Conservation (phyloP, 1,140 invertebrate genomes). For the Pygmarrhopalites habei region DNA sequence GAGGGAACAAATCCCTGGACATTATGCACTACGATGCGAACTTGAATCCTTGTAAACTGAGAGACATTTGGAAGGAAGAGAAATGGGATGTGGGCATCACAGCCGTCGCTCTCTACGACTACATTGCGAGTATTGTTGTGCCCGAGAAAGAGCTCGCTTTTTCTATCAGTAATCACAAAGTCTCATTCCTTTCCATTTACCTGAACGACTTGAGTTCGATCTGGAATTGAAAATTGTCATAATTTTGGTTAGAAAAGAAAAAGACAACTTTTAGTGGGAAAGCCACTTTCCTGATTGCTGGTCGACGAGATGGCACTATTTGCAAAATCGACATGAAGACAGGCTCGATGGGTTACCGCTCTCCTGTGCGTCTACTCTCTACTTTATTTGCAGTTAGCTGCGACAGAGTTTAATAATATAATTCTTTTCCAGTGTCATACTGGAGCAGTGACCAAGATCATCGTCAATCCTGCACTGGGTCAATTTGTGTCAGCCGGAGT, state of each 20-base stretch:
- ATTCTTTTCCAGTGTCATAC: slow-evolving; percentile 28
- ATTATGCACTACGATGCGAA: slow-evolving; percentile 22
- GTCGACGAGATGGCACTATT: slow-evolving; percentile 30
- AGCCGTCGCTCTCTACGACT: slow-evolving; percentile 27
- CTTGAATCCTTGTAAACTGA: slow-evolving; percentile 25
- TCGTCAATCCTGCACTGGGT: slow-evolving; percentile 28
- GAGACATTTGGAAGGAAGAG: slow-evolving; percentile 25
- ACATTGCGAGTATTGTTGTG: slow-evolving; percentile 16
- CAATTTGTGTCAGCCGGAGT: slow-evolving; percentile 30
- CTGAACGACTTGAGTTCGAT: neutral
- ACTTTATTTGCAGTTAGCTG: too few species aligned
- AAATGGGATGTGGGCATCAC: slow-evolving; percentile 25
- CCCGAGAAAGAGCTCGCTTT: slow-evolving; percentile 28
- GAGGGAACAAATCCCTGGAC: slow-evolving; percentile 3
- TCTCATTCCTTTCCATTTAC: neutral
- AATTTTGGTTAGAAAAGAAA: too few species aligned
- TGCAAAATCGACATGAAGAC: slow-evolving; percentile 16
- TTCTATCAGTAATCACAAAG: slow-evolving; percentile 4
- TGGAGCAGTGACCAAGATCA: slow-evolving; percentile 17
- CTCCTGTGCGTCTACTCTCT: too few species aligned
- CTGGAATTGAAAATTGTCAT: neutral
- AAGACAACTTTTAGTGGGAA: slow-evolving; percentile 2
- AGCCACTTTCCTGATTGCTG: slow-evolving; percentile 32
- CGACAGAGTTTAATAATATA: too few species aligned
- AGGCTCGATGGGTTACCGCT: slow-evolving; percentile 14